Base-by-base conservation (phyloP, 2,888 invertebrate genomes). In the Agriotes lineatus region DNA sequence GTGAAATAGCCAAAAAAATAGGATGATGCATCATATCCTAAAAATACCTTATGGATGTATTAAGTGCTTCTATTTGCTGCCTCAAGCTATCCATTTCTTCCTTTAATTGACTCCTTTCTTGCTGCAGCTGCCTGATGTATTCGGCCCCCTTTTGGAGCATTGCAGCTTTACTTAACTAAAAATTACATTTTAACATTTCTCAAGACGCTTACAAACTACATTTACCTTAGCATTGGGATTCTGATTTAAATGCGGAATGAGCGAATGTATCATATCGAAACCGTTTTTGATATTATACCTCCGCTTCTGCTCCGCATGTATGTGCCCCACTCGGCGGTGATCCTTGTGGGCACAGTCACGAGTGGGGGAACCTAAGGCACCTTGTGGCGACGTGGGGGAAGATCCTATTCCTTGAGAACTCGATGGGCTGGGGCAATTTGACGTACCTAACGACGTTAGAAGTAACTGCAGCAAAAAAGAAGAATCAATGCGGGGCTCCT, bases 111-210 rank as follows among this genome's bases (percentile, higher is more conserved):
- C 90, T 90, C 69, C 97, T 88, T 82, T 98, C 97, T 20, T 90
- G 86, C 77, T 95, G 93, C 76, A 98, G 85, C 81, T 96, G 94
- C 79, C 93, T 91, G 72, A 97, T 97, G 82, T 97, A 96, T 77
- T 98, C 97, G 4, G 97, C 97, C 67, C 97, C 96, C 83, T 97
- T 97, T 82, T 97, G 96, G 61, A 98, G 86, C 96, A 97, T 96
- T 14, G 96, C 96, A 42, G 97, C 97, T 86, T 98, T 98, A 85
- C 95, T 96, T 76, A 96, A 88, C 91, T 93, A 70, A 76, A 70
- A 25, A 25, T 25, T 25, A 25, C 7, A 7, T 52, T 7, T 9
- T 45, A 45, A 16, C 7, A 50, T 33, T 22, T 33, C 16, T 18
- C 3, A 4, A 45, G 30, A 25, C 35, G 18, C 1, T 25, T 3